These are phyloP conservation scores for Mamestra brassicae DNA, from an alignment of 2,888 invertebrate genomes.

Conservation along the genomic window DNA sequence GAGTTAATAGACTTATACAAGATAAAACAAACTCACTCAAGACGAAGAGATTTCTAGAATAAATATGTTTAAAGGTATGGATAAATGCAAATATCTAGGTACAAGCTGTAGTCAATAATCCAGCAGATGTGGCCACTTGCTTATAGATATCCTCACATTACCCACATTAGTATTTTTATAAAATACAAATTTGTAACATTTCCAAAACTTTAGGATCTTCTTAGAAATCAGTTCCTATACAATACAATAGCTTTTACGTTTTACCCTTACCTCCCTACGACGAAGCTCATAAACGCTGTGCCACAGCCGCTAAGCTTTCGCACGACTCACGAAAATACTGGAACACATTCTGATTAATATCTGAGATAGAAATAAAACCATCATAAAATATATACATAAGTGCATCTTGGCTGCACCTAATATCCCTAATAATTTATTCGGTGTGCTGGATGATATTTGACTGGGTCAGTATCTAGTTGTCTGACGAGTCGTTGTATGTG, in stretches of 20 bases:
- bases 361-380: slow-evolving; percentile 81
- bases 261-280: slow-evolving; percentile 89
- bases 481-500: slow-evolving; percentile 44
- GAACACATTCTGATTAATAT: slow-evolving; percentile 82
- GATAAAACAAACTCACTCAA: slow-evolving; percentile 65
- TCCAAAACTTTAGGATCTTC: slow-evolving; percentile 88
- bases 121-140: slow-evolving; percentile 41
- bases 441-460: slow-evolving; percentile 26
- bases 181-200: slow-evolving; percentile 91
- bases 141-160: slow-evolving; percentile 63
- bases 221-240: slow-evolving; percentile 87
- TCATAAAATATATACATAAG: slow-evolving; percentile 38
- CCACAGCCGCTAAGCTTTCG: slow-evolving; percentile 81
- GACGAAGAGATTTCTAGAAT: slow-evolving; percentile 63
- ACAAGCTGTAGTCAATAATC: slow-evolving; percentile 52
- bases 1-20: slow-evolving; percentile 73
- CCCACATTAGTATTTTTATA: slow-evolving; percentile 69
- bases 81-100: slow-evolving; percentile 63
- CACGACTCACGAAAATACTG: slow-evolving; percentile 78
- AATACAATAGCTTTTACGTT: slow-evolving; percentile 83
- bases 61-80: slow-evolving; percentile 51
- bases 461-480: slow-evolving; percentile 12
- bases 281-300: slow-evolving; percentile 88
- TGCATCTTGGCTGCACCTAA: slow-evolving; percentile 30
- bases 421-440: slow-evolving; percentile 19